These are phyloP conservation scores for Leptatherina wallacei DNA, from an alignment of 2,797 vertebrate species.

Conservation along the genomic window DNA sequence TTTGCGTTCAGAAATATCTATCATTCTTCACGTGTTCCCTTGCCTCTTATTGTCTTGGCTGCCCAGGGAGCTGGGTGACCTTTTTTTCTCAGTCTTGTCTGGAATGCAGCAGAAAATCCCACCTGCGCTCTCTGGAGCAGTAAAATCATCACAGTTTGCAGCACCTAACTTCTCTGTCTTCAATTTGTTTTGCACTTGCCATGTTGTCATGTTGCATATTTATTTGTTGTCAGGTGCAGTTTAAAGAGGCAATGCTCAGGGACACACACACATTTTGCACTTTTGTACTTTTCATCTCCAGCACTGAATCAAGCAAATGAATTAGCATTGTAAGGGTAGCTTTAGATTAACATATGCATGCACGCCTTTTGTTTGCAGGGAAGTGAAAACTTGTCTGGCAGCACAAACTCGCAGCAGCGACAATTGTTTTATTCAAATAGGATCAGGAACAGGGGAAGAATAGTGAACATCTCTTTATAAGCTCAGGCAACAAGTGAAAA, in stretches of 20 bases:
- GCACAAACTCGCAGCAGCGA: slow-evolving; percentile 47
- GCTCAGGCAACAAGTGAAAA: slow-evolving; percentile 76
- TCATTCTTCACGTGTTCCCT: slow-evolving; percentile 67
- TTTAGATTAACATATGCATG: slow-evolving; percentile 63
- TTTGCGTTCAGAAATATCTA: slow-evolving; percentile 68
- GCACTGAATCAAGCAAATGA: slow-evolving; percentile 22
- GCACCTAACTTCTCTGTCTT: slow-evolving; percentile 4
- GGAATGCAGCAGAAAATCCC: slow-evolving; percentile 33
- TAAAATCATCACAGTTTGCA: background rate
- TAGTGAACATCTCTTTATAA: slow-evolving; percentile 71
- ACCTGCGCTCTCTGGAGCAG: slow-evolving; percentile 10
- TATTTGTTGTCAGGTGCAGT: background rate
- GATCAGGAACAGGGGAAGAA: slow-evolving; percentile 75
- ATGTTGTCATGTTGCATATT: background rate
- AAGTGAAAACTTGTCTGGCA: slow-evolving; percentile 80
- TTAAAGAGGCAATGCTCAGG: background rate
- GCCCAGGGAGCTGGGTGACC: slow-evolving; percentile 54
- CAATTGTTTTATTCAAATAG: slow-evolving; percentile 71
- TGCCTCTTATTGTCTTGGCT: slow-evolving; percentile 34
- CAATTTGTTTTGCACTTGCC: background rate
- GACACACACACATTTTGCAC: background rate
- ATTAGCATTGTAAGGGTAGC: slow-evolving; percentile 64
- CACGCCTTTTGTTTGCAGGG: slow-evolving; percentile 64
- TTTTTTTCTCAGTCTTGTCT: slow-evolving; percentile 55
- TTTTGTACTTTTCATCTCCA: slow-evolving; percentile 29